Evolutionary conservation across 2,113 vertebrate genomes (phyloP).

Genomic region (Trogon surrucura): DNA sequence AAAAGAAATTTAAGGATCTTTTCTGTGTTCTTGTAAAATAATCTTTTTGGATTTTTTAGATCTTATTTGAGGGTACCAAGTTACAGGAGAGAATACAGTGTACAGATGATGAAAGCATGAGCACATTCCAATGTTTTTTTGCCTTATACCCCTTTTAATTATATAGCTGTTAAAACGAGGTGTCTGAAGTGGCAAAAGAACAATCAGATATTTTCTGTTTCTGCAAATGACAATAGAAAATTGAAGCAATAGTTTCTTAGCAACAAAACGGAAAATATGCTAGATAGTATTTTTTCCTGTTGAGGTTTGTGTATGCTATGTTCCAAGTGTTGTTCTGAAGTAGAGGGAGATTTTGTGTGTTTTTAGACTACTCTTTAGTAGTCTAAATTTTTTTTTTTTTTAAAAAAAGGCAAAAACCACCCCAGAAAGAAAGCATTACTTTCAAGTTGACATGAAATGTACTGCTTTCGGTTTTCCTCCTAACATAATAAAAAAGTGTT

Average conservation of each 20-base stretch:
- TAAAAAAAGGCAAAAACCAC: background rate
- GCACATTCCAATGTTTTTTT: background rate
- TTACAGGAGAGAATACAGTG: background rate
- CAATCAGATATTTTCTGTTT: slow-evolving; percentile 53
- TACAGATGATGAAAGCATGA: background rate
- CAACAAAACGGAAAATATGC: slow-evolving; percentile 65
- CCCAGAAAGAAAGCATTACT: background rate
- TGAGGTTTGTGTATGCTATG: background rate
- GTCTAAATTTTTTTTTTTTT: background rate
- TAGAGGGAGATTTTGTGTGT: background rate
- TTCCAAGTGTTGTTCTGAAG: slow-evolving; percentile 1
- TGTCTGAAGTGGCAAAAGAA: slow-evolving; percentile 38
- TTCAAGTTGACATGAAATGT: background rate
- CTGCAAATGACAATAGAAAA: slow-evolving; percentile 43
- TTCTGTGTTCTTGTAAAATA: background rate
- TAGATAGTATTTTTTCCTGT: slow-evolving; percentile 29
- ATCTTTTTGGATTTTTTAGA: background rate
- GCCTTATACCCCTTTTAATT: slow-evolving; percentile 15
- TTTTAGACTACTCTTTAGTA: background rate
- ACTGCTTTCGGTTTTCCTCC: fast-evolving
- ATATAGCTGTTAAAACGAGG: background rate
- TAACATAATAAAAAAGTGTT: background rate
- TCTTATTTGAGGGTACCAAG: background rate
- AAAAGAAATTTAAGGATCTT: background rate
- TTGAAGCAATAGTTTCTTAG: slow-evolving; percentile 73